A percentile compares a stretch with the other conserved stretches of the same genome.
These are phyloP conservation scores for Lymantria monacha DNA, from an alignment of 2,888 invertebrate species.

Conservation along the genomic window DNA sequence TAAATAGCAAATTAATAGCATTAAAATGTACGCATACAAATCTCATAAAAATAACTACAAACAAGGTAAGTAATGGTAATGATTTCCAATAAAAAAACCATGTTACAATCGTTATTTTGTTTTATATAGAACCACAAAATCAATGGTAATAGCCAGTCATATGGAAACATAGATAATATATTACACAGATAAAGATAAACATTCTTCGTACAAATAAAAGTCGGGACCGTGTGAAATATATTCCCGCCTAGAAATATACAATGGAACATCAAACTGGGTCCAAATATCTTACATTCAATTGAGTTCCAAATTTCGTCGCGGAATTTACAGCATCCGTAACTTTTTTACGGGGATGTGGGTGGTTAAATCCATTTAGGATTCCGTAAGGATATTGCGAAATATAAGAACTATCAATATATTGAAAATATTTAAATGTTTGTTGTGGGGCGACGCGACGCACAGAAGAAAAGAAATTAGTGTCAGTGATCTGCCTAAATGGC, in stretches of 20 bases:
- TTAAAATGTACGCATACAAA: too few relatives aligned
- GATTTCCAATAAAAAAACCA: neutral
- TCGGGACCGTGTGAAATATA: constrained; percentile 8
- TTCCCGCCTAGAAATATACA: constrained; percentile 6
- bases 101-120: neutral
- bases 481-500: too few relatives aligned
- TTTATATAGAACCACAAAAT: neutral
- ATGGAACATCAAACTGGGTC: constrained; percentile 19
- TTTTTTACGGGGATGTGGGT: constrained; percentile 28
- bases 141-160: constrained; percentile 1
- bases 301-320: constrained; percentile 30
- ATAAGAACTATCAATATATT: neutral
- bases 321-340: constrained; percentile 29
- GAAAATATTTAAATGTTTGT: too few relatives aligned
- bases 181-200: neutral
- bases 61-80: neutral
- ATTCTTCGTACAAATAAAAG: constrained; percentile 10
- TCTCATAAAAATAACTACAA: neutral
- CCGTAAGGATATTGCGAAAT: constrained; percentile 1
- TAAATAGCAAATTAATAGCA: too few relatives aligned
- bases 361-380: constrained; percentile 30
- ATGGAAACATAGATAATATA: constrained; percentile 1
- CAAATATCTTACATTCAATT: constrained; percentile 36
- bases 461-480: too few relatives aligned
- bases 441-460: too few relatives aligned